These are phyloP conservation scores for Artemia franciscana DNA, from an alignment of 1,140 invertebrate genomes.

Conservation along the genomic window DNA sequence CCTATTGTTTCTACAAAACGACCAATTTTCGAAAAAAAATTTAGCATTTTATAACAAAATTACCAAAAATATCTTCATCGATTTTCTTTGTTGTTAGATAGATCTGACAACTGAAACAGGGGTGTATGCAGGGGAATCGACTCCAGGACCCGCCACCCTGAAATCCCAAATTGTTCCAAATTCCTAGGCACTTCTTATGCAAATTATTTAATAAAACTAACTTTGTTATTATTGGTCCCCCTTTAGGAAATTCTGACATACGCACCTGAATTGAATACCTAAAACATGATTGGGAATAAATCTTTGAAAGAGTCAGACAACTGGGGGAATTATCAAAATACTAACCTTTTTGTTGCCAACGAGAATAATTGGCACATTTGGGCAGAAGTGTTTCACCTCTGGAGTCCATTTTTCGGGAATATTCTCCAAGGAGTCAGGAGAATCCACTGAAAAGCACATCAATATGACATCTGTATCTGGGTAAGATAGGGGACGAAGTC, in stretches of 20 bases:
- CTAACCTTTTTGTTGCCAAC: constrained; percentile 86
- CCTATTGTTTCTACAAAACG: no score
- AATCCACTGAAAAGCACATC: constrained; percentile 95
- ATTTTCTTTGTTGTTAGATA: no score
- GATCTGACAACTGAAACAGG: no score
- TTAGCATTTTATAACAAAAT: no score
- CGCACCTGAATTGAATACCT: no score
- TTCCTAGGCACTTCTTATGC: no score
- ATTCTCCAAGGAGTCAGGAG: constrained; percentile 87
- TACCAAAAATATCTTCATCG: no score
- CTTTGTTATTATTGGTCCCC: neutral
- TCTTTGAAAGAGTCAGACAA: neutral
- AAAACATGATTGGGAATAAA: neutral
- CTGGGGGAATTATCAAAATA: neutral
- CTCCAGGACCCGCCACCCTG: no score
- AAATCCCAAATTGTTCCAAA: no score
- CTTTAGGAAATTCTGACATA: neutral
- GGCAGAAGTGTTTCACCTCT: constrained; percentile 93
- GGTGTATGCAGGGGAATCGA: no score
- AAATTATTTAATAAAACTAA: neutral
- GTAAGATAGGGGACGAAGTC: constrained; percentile 81
- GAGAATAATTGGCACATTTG: constrained; percentile 89
- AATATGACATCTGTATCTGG: constrained; percentile 94
- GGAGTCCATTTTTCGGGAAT: constrained; percentile 96
- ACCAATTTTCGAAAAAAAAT: no score